Base-by-base conservation (phyloP, 2,113 vertebrate species). In the Microcebus tavaratra region DNA sequence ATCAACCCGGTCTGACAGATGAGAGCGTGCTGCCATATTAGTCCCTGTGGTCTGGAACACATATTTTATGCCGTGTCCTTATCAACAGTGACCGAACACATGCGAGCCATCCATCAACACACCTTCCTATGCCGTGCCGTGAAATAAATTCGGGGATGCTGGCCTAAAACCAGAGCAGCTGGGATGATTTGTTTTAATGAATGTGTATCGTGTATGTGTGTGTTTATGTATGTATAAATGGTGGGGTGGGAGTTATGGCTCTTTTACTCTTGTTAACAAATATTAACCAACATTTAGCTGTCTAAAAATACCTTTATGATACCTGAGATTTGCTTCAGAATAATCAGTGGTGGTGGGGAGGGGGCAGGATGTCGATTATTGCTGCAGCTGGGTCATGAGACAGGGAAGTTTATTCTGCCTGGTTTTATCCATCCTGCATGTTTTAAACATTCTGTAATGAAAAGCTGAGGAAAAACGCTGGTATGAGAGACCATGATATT, bases 1-100 rank as follows among this genome's bases (percentile, higher is more conserved):
- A 93, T 98, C 97, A 67, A 80, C 86, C 67, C 27, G 6, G 83
- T 97, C 94, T 48, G 85, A 92, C 96, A 98, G 84, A 6, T 88
- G 91, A 96, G 97, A 96, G 67, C 12, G 27, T 55, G 67, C 93
- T 61, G 72, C 96, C 76, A 0, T 21, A 3, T 95, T 3, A 2
- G 59, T 87, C 93, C 97, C 93, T 12, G 0, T n/a, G 83, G 88
- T 90, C 95, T 78, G 65, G 76, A 93, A 45, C 84, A 97, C 97
- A 80, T n/a, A 87, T 82, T 97, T 96, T 68, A 48, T 15, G 20
- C 53, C 2, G 68, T 29, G 92, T 81, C 79, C 0, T 76, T 84
- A 88, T 25, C 67, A 72, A 25, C 18, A 72, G 63, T 0, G 0
- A 42, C 88, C 0, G 0, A 91, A 39, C 72, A 55, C 12, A 8